Evolutionary conservation across 1,140 invertebrate genomes (phyloP), one percentile per base, ranked within the genome.

Genomic region (Bradynema listronoti): DNA sequence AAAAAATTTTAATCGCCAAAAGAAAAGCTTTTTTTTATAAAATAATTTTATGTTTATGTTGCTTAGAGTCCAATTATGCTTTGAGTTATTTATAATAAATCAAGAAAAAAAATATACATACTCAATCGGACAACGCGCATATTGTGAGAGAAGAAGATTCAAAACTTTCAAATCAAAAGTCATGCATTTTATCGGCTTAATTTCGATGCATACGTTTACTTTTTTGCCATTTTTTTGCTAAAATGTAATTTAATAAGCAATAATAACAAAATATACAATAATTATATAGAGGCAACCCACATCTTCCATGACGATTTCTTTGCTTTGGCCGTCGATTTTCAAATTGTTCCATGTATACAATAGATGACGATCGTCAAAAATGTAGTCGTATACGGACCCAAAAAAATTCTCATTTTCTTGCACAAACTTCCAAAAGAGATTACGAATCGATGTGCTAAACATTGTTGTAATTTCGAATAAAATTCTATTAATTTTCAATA

Each of bases 161-260:
- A 50, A 32, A 3, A 50, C 27, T 16, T 50, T 50, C 27, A 50
- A 24, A 27, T 50, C 47, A 9, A 50, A 25, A 3, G 9, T 50
- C 34, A 24, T 29, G 29, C 27, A 32, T 30, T 50, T 32, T 19
- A n/a, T 50, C 5, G 47, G 47, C 47, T 50, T 50, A n/a, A 50
- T 29, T 50, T 50, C 27, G 3, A 50, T 9, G 9, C 16, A n/a
- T 50, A 9, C 34, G 3, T 19, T 3, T 5, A n/a, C 3, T 19
- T 27, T n/a, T 3, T 29, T 32, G 16, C 34, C 47, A 4, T 4
- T 27, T 4, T 3, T 27, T 25, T 30, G 9, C 47, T 50, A n/a
- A 50, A 50, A 50, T 24, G 29, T 16, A 50, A 39, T 11, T 11
- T 19, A 39, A 11, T 39, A 19, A 39, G 11, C 36, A 39, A 22